These are phyloP conservation scores for Bradypus variegatus DNA, from an alignment of 2,797 vertebrate genomes.

Conservation along the genomic window DNA sequence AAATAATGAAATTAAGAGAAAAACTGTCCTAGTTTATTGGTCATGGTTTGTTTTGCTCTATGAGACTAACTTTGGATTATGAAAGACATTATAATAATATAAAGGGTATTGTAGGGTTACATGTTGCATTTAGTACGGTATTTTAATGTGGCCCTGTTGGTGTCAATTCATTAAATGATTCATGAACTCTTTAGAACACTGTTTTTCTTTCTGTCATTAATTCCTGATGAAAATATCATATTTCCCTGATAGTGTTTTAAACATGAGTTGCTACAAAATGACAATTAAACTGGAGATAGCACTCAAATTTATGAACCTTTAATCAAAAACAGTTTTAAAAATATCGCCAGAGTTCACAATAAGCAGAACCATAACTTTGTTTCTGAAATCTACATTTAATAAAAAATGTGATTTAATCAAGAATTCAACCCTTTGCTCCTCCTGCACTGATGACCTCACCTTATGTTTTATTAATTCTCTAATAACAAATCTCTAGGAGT, in stretches of 20 bases:
- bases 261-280: background rate
- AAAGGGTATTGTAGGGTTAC: background rate
- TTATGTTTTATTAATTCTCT: background rate
- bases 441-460: background rate
- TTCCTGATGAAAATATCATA: constrained; percentile 2
- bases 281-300: background rate
- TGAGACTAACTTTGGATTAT: background rate
- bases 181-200: background rate
- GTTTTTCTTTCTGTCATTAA: constrained; percentile 21
- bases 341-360: background rate
- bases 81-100: background rate
- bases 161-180: background rate
- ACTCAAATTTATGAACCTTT: background rate
- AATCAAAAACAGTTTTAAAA: constrained; percentile 13
- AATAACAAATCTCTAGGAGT: background rate
- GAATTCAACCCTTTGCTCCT: background rate
- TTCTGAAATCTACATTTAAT: constrained; percentile 14
- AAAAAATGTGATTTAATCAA: background rate
- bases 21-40: background rate
- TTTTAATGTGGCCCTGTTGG: background rate
- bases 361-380: background rate
- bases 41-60: background rate
- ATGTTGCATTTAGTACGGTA: background rate
- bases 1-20: background rate
- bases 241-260: background rate